A percentile compares a stretch with the other conserved stretches of the same genome.
Evolutionary conservation across 2,113 vertebrate species (phyloP).

Genomic region (Procavia capensis): DNA sequence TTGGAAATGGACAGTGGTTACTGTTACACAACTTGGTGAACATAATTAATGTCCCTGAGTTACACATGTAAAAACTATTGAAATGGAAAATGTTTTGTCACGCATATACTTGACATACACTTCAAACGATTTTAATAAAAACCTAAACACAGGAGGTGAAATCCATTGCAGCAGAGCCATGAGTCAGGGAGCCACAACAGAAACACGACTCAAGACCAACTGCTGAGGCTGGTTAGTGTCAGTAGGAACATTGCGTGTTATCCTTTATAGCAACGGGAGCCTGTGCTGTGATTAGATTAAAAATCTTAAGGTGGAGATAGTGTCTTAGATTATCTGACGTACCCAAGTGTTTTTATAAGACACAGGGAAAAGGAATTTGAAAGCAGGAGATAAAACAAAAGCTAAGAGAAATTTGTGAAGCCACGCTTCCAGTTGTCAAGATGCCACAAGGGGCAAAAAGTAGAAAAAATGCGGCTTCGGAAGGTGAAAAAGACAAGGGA

Average conservation of each 20-base stretch:
- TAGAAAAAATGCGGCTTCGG: neutral
- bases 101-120: neutral
- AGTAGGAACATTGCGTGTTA: neutral
- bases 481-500: neutral
- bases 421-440: neutral
- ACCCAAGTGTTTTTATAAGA: neutral
- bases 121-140: neutral
- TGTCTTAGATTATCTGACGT: neutral
- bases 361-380: neutral
- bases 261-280: neutral
- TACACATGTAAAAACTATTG: neutral
- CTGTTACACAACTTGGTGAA: neutral
- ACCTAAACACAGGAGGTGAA: neutral
- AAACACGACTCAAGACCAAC: neutral
- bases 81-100: neutral
- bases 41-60: neutral
- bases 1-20: neutral
- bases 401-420: neutral
- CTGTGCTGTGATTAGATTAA: neutral
- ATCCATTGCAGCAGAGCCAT: neutral
- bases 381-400: neutral
- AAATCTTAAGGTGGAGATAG: neutral
- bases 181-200: neutral
- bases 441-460: neutral
- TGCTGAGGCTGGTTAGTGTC: neutral